Conservation (phyloP, 2,888 invertebrate genomes). For the Nemotelus pantherinus region DNA sequence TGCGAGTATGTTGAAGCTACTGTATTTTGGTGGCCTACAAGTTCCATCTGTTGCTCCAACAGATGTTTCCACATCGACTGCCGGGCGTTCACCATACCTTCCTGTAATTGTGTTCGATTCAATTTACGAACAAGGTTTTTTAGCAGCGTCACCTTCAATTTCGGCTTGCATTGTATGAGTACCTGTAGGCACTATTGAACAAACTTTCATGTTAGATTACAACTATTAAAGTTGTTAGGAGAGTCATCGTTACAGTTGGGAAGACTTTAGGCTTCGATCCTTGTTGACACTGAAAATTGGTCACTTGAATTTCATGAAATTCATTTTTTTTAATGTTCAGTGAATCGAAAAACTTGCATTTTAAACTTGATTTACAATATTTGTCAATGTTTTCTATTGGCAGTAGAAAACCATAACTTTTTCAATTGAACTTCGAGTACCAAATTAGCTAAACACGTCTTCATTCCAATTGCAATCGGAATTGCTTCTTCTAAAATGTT, state of each 20-base stretch:
- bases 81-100: not conserved
- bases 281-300: too few relatives aligned
- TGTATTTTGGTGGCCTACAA: not conserved
- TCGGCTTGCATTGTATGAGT: slow-evolving; percentile 1
- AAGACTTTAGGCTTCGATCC: too few relatives aligned
- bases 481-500: too few relatives aligned
- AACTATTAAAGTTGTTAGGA: slow-evolving; percentile 1
- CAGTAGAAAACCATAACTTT: too few relatives aligned
- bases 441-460: too few relatives aligned
- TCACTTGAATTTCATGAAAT: too few relatives aligned
- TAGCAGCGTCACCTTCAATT: not conserved
- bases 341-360: too few relatives aligned
- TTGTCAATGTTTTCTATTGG: too few relatives aligned
- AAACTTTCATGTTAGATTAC: slow-evolving; percentile 2
- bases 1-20: not conserved
- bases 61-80: not conserved
- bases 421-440: too few relatives aligned
- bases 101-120: slow-evolving; percentile 3
- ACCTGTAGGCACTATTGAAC: not conserved
- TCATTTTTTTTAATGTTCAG: too few relatives aligned
- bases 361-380: too few relatives aligned
- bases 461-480: too few relatives aligned
- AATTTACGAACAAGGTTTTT: slow-evolving; percentile 14
- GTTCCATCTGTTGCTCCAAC: not conserved
- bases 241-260: not conserved